Evolutionary conservation across 2,888 invertebrate genomes (phyloP).

Genomic region (Gandaritis pyraliata): DNA sequence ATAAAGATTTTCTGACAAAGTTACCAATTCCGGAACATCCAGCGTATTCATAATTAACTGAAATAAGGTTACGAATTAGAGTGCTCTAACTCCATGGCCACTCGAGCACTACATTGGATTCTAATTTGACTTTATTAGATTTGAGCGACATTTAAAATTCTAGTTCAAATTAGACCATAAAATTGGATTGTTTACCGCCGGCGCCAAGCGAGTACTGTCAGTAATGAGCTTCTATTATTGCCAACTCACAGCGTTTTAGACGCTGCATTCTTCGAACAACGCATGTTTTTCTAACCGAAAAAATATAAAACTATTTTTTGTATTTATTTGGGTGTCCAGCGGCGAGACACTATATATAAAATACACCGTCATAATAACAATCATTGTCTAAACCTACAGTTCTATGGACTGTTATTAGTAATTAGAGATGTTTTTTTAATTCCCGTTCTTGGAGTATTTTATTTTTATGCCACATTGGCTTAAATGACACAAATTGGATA

Average conservation of each 20-base stretch:
- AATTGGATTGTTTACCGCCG: conserved; percentile 69
- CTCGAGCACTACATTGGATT: conserved; percentile 64
- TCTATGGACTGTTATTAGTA: no score
- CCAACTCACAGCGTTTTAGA: conserved; percentile 10
- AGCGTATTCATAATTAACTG: conserved; percentile 25
- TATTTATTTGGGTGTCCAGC: no score
- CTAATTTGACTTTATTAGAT: conserved; percentile 77
- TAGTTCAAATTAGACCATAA: conserved; percentile 64
- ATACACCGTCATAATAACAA: no score
- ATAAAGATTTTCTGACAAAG: background rate
- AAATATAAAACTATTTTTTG: no score
- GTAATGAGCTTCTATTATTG: conserved; percentile 50
- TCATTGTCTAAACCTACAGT: no score
- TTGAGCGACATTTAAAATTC: conserved; percentile 77
- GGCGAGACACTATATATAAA: no score
- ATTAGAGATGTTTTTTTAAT: no score
- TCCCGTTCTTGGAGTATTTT: no score
- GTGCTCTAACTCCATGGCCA: conserved; percentile 38
- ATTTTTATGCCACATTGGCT: no score
- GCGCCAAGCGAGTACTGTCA: conserved; percentile 44
- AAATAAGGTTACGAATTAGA: conserved; percentile 31
- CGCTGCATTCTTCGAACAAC: conserved; percentile 1
- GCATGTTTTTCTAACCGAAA: no score
- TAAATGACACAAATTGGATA: no score
- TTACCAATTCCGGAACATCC: conserved; percentile 1